phyloP scores from a whole-genome alignment of 2,797 vertebrate species.

The Tolypeutes matacus region DNA sequence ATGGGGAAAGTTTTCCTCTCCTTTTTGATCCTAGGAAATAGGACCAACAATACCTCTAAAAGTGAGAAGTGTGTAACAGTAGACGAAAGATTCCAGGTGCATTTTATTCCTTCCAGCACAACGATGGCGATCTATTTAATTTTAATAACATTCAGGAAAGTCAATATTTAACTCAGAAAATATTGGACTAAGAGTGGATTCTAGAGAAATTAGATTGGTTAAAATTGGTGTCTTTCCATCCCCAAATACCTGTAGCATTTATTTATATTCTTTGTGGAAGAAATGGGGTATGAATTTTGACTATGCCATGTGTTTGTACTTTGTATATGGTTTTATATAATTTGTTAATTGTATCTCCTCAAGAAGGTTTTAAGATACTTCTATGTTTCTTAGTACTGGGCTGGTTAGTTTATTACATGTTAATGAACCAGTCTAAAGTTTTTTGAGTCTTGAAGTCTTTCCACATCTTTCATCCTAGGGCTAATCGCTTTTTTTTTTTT shows the following conservation, averaged over 20 bases:
- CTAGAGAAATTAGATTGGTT: constrained; percentile 25
- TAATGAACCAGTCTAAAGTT: constrained; percentile 44
- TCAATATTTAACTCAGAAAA: constrained; percentile 35
- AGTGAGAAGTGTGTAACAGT: neutral
- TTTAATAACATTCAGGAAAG: neutral
- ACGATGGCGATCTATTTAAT: neutral
- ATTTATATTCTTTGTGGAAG: constrained; percentile 42
- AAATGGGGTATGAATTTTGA: neutral
- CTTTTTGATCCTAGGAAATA: neutral
- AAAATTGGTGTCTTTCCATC: neutral
- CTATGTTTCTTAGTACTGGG: neutral
- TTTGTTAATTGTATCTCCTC: constrained; percentile 20
- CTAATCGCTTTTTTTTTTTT: neutral
- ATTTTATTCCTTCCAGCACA: constrained; percentile 26
- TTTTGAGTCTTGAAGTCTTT: constrained; percentile 65
- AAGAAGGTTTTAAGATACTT: constrained; percentile 47
- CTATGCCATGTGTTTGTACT: constrained; percentile 32
- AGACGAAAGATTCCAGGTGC: constrained; percentile 18
- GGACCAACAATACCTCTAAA: neutral
- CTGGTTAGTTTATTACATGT: neutral
- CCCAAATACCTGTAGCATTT: constrained; percentile 10
- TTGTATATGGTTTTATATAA: constrained; percentile 51
- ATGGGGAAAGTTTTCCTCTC: neutral
- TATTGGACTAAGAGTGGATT: neutral
- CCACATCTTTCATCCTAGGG: constrained; percentile 28